A percentile compares a stretch with the other conserved stretches of the same genome.
These are phyloP conservation scores for Drosophila paramelanica DNA, from an alignment of 2,888 invertebrate species.

Conservation along the genomic window DNA sequence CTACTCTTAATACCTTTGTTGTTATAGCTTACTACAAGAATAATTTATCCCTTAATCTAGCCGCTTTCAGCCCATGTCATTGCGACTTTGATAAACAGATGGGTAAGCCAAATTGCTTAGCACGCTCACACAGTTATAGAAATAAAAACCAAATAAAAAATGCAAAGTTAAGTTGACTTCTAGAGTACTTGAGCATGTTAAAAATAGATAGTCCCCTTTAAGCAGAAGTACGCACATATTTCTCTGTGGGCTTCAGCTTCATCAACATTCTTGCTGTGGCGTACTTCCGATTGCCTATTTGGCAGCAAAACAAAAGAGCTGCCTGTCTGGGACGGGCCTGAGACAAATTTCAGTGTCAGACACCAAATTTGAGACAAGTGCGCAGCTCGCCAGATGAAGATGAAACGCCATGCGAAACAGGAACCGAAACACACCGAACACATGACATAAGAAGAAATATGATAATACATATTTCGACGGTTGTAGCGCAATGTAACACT, in stretches of 20 bases:
- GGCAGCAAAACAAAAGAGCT: conserved; percentile 46
- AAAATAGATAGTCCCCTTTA: conserved; percentile 58
- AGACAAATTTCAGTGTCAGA: conserved; percentile 49
- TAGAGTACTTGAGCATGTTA: conserved; percentile 57
- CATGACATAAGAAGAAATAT: conserved; percentile 50
- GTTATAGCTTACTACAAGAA: no score
- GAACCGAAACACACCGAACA: conserved; percentile 45
- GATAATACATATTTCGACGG: conserved; percentile 44
- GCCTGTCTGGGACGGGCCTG: conserved; percentile 9
- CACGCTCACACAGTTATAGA: conserved; percentile 3
- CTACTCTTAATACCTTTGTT: no score
- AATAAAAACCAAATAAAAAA: not conserved
- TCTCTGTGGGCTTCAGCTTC: conserved; percentile 31
- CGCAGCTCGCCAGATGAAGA: conserved; percentile 24
- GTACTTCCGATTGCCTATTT: conserved; percentile 56
- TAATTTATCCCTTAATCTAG: no score
- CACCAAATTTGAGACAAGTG: conserved; percentile 34
- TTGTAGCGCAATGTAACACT: conserved; percentile 25
- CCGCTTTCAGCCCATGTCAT: conserved; percentile 41
- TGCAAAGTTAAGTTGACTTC: conserved; percentile 38
- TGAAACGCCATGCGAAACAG: conserved; percentile 49
- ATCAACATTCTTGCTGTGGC: conserved; percentile 43
- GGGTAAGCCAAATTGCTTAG: conserved; percentile 9
- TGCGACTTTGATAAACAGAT: conserved; percentile 2
- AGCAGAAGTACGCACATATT: conserved; percentile 15